Conservation (phyloP, 2,797 vertebrate species). For the Nannoperca australis region DNA sequence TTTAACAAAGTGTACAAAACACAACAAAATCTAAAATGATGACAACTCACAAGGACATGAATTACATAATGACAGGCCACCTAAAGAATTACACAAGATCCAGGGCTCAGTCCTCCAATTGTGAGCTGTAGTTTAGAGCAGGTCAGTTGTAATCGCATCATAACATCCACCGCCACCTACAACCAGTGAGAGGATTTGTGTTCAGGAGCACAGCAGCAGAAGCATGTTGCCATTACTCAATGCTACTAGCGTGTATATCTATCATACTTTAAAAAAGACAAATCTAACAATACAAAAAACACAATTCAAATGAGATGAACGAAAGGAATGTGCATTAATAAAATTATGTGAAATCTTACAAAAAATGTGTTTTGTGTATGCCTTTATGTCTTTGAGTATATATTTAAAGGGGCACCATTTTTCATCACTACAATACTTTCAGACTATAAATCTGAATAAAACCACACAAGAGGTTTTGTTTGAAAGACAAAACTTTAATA, state of each 20-base stretch:
- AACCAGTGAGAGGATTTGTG: conserved; percentile 63
- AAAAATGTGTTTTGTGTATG: conserved; percentile 63
- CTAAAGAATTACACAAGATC: conserved; percentile 27
- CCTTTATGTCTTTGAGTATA: conserved; percentile 60
- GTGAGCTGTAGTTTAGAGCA: conserved; percentile 57
- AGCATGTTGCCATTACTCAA: conserved; percentile 87
- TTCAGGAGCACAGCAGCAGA: conserved; percentile 82
- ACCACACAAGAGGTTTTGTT: conserved; percentile 14
- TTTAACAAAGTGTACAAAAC: conserved; percentile 33
- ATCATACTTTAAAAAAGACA: conserved; percentile 80
- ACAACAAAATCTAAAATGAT: conserved; percentile 31
- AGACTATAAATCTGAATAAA: conserved; percentile 11
- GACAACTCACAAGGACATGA: conserved; percentile 27
- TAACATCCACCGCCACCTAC: conserved; percentile 37
- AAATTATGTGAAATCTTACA: conserved; percentile 82
- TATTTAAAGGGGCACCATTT: not conserved
- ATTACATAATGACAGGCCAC: conserved; percentile 44
- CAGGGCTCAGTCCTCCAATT: conserved; percentile 34
- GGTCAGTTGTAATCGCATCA: conserved; percentile 57
- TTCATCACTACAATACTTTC: conserved; percentile 6
- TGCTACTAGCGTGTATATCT: conserved; percentile 83
- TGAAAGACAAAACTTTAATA: conserved; percentile 56
- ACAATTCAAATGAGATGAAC: conserved; percentile 84
- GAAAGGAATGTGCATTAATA: conserved; percentile 87
- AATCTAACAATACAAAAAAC: conserved; percentile 80